phyloP scores from a whole-genome alignment of 2,113 vertebrate genomes.

The Ibidorhyncha struthersii region DNA sequence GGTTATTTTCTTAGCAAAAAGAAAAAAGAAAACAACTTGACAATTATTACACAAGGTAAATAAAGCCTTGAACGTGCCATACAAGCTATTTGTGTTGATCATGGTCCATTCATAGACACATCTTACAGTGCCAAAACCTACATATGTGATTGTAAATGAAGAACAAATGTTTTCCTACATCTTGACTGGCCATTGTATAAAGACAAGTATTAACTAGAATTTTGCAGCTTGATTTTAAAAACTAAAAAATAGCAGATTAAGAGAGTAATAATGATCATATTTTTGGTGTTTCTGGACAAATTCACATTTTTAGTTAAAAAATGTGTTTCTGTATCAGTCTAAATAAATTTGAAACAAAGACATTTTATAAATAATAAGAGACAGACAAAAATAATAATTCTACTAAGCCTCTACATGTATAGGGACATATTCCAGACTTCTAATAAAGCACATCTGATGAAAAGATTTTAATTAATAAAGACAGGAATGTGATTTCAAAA shows the following conservation, averaged over 20 bases:
- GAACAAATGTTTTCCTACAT: neutral
- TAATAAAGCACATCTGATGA: neutral
- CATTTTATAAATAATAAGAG: neutral
- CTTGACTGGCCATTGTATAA: neutral
- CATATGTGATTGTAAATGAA: fast-evolving
- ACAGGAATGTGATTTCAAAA: neutral
- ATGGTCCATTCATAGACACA: neutral
- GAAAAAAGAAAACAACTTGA: neutral
- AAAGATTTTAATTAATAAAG: neutral
- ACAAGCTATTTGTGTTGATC: neutral
- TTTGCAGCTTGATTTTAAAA: neutral
- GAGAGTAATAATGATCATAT: neutral
- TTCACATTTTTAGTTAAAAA: neutral
- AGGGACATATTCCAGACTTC: neutral
- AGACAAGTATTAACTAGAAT: neutral
- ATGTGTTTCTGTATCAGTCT: neutral
- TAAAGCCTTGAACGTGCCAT: neutral
- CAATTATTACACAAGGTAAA: neutral
- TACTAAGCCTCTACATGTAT: neutral
- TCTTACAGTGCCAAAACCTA: neutral
- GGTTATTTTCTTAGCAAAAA: neutral
- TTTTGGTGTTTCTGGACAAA: neutral
- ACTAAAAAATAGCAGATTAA: neutral
- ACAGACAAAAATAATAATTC: neutral
- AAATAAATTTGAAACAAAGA: neutral